A percentile compares a stretch with the other conserved stretches of the same genome.
Evolutionary conservation across 2,113 vertebrate genomes (phyloP).

Genomic region (Dinomys branickii): DNA sequence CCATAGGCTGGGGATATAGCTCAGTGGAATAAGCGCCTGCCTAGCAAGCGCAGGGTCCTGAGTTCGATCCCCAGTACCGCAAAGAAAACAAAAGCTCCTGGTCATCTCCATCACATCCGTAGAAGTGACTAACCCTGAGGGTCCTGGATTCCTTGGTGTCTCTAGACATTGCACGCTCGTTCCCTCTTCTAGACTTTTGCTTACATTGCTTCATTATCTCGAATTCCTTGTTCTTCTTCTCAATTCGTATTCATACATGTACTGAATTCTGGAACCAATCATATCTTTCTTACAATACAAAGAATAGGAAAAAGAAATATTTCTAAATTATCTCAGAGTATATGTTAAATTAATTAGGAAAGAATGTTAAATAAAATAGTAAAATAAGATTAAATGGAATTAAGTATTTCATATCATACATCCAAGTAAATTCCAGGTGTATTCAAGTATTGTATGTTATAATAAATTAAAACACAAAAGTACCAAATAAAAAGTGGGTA

Average conservation of each 20-base stretch:
- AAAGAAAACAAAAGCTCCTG: too few relatives aligned
- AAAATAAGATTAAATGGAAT: neutral
- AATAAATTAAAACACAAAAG: neutral
- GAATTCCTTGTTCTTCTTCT: neutral
- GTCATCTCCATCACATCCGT: neutral
- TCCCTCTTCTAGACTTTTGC: neutral
- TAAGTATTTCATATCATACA: neutral
- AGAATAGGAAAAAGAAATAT: neutral
- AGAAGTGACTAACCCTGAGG: neutral
- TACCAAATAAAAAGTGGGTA: neutral
- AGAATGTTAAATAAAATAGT: neutral
- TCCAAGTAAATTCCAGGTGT: neutral
- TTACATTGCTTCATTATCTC: neutral
- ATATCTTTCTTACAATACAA: neutral
- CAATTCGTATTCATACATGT: neutral
- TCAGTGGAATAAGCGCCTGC: too few relatives aligned
- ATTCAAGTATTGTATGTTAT: neutral
- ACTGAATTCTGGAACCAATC: neutral
- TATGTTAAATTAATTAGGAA: neutral
- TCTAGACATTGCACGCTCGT: neutral
- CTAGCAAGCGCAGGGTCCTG: too few relatives aligned
- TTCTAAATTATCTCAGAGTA: neutral
- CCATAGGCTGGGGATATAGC: too few relatives aligned
- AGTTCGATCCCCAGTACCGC: too few relatives aligned
- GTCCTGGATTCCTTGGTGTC: neutral